Conservation (phyloP, 2,797 vertebrate genomes). For the Cephalopachus bancanus region DNA sequence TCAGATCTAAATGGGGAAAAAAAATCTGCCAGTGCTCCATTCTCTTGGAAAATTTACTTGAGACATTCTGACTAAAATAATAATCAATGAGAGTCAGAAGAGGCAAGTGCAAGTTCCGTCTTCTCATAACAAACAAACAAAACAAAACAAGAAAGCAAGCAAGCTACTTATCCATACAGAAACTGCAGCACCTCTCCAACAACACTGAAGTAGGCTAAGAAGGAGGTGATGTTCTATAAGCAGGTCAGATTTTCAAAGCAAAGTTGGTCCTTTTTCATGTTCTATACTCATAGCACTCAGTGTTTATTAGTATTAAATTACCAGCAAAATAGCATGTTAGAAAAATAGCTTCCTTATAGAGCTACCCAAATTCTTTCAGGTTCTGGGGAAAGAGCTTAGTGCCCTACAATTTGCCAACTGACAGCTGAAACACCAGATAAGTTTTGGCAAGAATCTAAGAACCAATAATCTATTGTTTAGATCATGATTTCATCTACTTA, state of each 20-base stretch:
- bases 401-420: background rate
- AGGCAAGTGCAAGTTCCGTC: background rate
- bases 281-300: background rate
- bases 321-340: slow-evolving; percentile 14
- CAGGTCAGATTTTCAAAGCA: background rate
- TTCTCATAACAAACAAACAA: background rate
- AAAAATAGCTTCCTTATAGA: slow-evolving; percentile 57
- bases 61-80: background rate
- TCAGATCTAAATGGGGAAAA: background rate
- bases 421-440: slow-evolving; percentile 43
- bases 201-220: background rate
- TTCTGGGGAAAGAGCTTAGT: background rate
- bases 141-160: background rate
- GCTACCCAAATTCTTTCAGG: background rate
- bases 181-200: background rate
- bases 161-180: background rate
- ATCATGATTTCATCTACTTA: background rate
- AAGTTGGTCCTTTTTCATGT: background rate
- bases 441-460: slow-evolving; percentile 18
- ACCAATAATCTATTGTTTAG: background rate
- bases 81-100: background rate
- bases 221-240: background rate
- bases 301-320: background rate
- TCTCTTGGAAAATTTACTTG: background rate
- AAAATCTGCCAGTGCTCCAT: background rate